Percentiles rank a stretch among this genome's conserved stretches.
These are phyloP conservation scores for Neoscelio sp. DNA, from an alignment of 2,888 invertebrate species.

Conservation along the genomic window DNA sequence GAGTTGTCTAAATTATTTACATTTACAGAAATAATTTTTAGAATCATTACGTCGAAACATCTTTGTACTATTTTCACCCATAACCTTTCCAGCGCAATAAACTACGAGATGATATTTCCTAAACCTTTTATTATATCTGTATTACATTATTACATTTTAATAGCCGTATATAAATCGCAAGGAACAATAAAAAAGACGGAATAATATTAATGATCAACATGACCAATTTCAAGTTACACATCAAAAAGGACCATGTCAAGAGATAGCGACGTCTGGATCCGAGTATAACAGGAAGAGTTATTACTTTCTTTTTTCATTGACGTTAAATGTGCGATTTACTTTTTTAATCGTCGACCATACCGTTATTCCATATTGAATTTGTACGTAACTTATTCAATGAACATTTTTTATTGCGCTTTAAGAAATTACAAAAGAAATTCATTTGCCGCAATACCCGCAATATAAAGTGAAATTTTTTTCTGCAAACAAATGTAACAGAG, in stretches of 20 bases:
- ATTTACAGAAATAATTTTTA: too few relatives aligned
- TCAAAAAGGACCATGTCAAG: conserved; percentile 6
- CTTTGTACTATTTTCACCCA: neutral
- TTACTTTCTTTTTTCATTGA: conserved; percentile 17
- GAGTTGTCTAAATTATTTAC: conserved; percentile 33
- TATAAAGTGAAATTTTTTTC: too few relatives aligned
- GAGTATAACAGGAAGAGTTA: conserved; percentile 18
- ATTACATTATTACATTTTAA: conserved; percentile 34
- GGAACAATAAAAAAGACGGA: conserved; percentile 8
- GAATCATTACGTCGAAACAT: too few relatives aligned
- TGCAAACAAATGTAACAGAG: too few relatives aligned
- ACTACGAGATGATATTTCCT: neutral
- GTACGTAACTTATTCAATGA: conserved; percentile 2
- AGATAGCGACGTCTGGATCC: conserved; percentile 3
- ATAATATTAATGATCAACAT: conserved; percentile 42
- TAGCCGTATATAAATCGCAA: neutral
- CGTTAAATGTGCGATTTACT: conserved; percentile 16
- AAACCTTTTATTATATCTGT: neutral
- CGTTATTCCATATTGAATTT: conserved; percentile 13
- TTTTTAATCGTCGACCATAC: conserved; percentile 2
- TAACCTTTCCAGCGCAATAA: too few relatives aligned
- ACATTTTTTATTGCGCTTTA: neutral
- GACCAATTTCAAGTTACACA: conserved; percentile 19
- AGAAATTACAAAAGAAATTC: too few relatives aligned
- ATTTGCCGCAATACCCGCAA: too few relatives aligned